Conservation (phyloP, 2,113 vertebrate species). For the Pelecanus crispus region DNA sequence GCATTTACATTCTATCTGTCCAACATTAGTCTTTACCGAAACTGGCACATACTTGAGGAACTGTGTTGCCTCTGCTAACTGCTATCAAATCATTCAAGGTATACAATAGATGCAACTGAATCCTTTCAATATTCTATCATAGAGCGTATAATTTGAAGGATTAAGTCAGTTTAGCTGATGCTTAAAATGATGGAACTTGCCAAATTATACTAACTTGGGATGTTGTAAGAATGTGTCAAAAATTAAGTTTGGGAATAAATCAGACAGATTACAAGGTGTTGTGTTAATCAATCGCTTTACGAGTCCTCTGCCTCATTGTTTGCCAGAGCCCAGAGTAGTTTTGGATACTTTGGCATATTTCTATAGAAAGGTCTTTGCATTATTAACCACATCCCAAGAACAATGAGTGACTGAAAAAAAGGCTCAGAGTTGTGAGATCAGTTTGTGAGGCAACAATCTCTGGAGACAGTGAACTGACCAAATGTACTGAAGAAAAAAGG, state of each 20-base stretch:
- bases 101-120: background rate
- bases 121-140: background rate
- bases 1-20: background rate
- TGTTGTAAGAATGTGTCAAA: background rate
- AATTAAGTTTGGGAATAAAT: background rate
- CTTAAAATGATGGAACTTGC: background rate
- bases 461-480: background rate
- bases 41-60: background rate
- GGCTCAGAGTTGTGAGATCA: background rate
- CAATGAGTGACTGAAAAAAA: background rate
- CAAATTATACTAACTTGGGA: background rate
- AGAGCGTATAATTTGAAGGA: background rate
- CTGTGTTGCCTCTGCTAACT: background rate
- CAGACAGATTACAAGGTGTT: background rate
- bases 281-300: background rate
- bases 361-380: background rate
- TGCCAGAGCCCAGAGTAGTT: background rate
- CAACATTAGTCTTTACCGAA: background rate
- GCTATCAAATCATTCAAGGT: background rate
- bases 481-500: background rate
- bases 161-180: background rate
- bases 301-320: background rate
- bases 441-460: background rate
- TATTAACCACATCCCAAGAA: background rate
- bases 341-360: background rate